These are phyloP conservation scores for Harpegnathos saltator DNA, from an alignment of 1,140 invertebrate genomes.

Conservation along the genomic window DNA sequence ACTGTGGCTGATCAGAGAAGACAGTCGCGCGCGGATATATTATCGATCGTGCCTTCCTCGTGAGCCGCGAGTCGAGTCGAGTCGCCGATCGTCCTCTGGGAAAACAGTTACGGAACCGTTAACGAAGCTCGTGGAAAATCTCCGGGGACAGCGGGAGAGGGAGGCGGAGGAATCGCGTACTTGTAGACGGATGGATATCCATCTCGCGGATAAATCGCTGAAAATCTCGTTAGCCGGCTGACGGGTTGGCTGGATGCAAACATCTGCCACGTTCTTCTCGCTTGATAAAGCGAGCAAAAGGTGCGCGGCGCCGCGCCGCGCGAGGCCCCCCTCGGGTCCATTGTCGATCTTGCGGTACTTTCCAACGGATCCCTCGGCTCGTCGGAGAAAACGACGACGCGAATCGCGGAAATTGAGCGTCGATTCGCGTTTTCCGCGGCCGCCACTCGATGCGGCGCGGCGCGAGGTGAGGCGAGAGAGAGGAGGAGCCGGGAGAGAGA, in stretches of 20 bases:
- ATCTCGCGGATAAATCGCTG: slow-evolving; percentile 44
- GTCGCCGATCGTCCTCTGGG: too few relatives aligned
- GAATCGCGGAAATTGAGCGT: slow-evolving; percentile 21
- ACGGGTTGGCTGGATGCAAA: background rate
- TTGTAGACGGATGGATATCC: background rate
- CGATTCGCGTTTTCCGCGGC: background rate
- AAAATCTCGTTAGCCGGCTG: slow-evolving; percentile 43
- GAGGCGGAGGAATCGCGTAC: background rate
- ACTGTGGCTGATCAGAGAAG: too few relatives aligned
- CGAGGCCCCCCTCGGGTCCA: slow-evolving; percentile 7
- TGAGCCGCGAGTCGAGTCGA: too few relatives aligned
- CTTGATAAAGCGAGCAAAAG: slow-evolving; percentile 50
- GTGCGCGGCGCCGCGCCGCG: background rate
- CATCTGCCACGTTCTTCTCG: slow-evolving; percentile 38
- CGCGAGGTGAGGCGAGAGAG: background rate
- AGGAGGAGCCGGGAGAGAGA: background rate
- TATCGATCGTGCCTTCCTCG: too few relatives aligned
- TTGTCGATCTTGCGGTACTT: slow-evolving; percentile 59
- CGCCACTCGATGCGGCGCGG: too few relatives aligned
- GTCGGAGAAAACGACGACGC: slow-evolving; percentile 40
- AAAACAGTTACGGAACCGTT: background rate
- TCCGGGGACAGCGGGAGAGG: background rate
- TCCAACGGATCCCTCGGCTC: slow-evolving; percentile 39
- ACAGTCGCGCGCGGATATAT: too few relatives aligned
- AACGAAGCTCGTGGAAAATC: background rate